Conservation (phyloP, 2,888 invertebrate genomes). For the Argyra leucocephala region DNA sequence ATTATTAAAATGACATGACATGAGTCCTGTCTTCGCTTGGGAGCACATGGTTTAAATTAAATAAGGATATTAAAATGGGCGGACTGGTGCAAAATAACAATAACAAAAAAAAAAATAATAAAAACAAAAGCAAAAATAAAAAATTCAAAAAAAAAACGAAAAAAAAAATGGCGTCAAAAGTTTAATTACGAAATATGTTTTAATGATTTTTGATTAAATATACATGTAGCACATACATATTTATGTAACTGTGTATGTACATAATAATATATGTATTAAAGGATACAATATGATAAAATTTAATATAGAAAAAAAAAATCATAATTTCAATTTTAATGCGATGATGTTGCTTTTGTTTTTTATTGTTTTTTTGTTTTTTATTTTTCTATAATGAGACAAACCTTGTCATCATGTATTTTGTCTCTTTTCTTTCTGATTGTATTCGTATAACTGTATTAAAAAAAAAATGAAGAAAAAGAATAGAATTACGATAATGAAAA, state of each 20-base stretch:
- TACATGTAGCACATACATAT: neutral
- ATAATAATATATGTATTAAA: neutral
- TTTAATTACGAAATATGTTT: constrained; percentile 32
- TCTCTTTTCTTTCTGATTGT: too few relatives aligned
- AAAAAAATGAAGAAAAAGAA: neutral
- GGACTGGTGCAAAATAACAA: constrained; percentile 13
- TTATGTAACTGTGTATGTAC: neutral
- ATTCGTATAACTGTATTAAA: neutral
- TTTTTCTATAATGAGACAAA: too few relatives aligned
- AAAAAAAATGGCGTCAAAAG: constrained; percentile 29
- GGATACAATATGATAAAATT: neutral
- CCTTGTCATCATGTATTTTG: too few relatives aligned
- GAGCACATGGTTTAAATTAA: constrained; percentile 24
- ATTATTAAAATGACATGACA: constrained; percentile 3
- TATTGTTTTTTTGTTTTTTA: neutral
- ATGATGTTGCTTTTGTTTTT: too few relatives aligned
- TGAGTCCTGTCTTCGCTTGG: constrained; percentile 16
- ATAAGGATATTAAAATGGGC: constrained; percentile 24
- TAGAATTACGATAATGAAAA: neutral
- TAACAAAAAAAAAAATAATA: neutral
- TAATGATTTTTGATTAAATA: constrained; percentile 19
- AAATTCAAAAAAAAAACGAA: constrained; percentile 6
- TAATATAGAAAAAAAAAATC: neutral
- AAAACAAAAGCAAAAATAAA: neutral
- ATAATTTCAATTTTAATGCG: too few relatives aligned